These are phyloP conservation scores for Grammomys surdaster DNA, from an alignment of 2,113 vertebrate species.

Conservation along the genomic window DNA sequence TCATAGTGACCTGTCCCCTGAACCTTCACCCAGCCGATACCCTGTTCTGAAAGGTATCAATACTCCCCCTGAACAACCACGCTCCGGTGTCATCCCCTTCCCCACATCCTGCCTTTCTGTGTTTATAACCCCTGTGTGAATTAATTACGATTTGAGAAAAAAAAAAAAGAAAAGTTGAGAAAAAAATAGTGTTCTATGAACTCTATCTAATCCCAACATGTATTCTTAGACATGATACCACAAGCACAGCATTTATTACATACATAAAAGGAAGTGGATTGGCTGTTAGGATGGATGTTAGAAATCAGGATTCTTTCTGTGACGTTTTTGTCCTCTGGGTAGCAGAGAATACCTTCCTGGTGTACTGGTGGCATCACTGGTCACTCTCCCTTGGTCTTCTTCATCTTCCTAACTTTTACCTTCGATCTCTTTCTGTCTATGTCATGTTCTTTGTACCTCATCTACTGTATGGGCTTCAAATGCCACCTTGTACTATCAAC, in stretches of 20 bases:
- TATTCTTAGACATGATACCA: constrained; percentile 3
- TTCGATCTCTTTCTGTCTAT: background rate
- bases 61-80: too few relatives aligned
- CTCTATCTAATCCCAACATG: background rate
- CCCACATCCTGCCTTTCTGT: too few relatives aligned
- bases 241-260: background rate
- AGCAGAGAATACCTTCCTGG: background rate
- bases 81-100: too few relatives aligned
- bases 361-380: background rate
- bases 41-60: too few relatives aligned
- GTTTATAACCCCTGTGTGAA: too few relatives aligned
- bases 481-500: background rate
- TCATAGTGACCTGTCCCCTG: too few relatives aligned
- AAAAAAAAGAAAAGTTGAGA: too few relatives aligned
- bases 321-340: background rate
- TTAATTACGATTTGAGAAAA: too few relatives aligned
- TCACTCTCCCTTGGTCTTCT: background rate
- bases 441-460: background rate
- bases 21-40: too few relatives aligned
- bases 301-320: background rate
- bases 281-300: background rate
- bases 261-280: background rate
- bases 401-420: background rate
- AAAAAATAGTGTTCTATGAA: background rate
- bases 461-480: background rate